Conservation (phyloP, 2,797 vertebrate species). For the Pseudocheirus occidentalis region DNA sequence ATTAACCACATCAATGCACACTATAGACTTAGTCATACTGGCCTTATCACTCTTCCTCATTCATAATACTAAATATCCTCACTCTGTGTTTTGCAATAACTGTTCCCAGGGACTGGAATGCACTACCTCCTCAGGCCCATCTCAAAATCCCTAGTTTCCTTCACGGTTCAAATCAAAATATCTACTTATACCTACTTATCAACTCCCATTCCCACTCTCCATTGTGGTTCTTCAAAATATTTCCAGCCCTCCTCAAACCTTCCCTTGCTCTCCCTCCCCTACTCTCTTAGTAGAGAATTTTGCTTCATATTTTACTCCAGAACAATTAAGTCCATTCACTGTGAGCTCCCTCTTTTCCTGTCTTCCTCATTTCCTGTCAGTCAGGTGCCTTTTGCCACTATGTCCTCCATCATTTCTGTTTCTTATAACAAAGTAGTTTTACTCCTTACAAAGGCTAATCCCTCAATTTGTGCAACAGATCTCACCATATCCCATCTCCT, state of each 20-base stretch:
- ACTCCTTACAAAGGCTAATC: background rate
- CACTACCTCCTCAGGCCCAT: background rate
- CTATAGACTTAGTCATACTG: background rate
- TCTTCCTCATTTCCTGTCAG: background rate
- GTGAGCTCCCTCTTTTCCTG: background rate
- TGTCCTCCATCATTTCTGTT: no score
- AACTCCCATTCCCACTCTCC: background rate
- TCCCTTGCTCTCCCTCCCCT: background rate
- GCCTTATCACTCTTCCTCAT: background rate
- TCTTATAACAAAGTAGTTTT: background rate
- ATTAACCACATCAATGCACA: background rate
- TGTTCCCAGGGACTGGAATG: no score
- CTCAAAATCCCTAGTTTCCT: background rate
- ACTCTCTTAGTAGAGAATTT: background rate
- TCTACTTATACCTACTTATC: background rate
- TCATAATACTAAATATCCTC: background rate
- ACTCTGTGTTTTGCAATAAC: background rate
- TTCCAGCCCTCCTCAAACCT: background rate
- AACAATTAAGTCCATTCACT: background rate
- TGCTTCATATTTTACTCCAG: background rate
- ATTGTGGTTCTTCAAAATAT: background rate
- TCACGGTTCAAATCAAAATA: background rate
- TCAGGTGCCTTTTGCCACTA: background rate
- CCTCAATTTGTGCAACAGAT: background rate
- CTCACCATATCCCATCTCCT: background rate